These are phyloP conservation scores for Colletes collaris DNA, from an alignment of 2,888 invertebrate genomes.

Conservation along the genomic window DNA sequence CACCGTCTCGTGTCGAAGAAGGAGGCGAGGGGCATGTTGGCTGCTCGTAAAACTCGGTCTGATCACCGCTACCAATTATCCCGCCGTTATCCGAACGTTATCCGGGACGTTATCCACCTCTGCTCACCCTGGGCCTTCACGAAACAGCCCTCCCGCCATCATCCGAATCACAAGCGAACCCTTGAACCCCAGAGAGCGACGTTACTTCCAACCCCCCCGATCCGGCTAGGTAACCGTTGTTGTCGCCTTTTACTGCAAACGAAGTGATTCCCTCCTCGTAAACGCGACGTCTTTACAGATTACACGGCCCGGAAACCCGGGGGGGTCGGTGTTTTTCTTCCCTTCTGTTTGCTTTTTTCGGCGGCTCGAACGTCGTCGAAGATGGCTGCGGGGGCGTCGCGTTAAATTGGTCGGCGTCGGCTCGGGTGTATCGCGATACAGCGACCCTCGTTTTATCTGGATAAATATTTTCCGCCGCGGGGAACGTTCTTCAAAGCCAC, in stretches of 20 bases:
- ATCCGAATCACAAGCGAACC: slow-evolving; percentile 73
- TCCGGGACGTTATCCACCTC: slow-evolving; percentile 80
- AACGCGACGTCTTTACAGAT: slow-evolving; percentile 78
- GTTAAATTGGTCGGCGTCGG: slow-evolving; percentile 10
- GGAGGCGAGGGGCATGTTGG: slow-evolving; percentile 74
- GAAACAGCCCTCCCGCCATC: slow-evolving; percentile 69
- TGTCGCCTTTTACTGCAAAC: slow-evolving; percentile 82
- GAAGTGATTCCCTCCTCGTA: slow-evolving; percentile 82
- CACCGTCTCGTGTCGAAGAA: slow-evolving; percentile 38
- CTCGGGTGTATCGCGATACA: not conserved
- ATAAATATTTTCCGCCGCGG: not conserved
- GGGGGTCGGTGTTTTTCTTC: slow-evolving; percentile 15
- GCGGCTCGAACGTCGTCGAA: not conserved
- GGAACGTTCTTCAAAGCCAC: no score
- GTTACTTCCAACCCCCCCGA: slow-evolving; percentile 54
- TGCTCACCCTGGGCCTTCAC: slow-evolving; percentile 60
- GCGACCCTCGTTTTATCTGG: slow-evolving; percentile 2
- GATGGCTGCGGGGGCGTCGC: not conserved
- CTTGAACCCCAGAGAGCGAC: slow-evolving; percentile 68
- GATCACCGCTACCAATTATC: slow-evolving; percentile 83
- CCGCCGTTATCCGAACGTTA: slow-evolving; percentile 82
- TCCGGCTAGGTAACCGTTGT: slow-evolving; percentile 69
- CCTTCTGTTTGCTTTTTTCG: slow-evolving; percentile 1
- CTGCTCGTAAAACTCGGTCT: slow-evolving; percentile 82
- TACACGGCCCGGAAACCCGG: slow-evolving; percentile 57